phyloP scores from a whole-genome alignment of 2,797 vertebrate species.

The Artibeus jamaicensis region DNA sequence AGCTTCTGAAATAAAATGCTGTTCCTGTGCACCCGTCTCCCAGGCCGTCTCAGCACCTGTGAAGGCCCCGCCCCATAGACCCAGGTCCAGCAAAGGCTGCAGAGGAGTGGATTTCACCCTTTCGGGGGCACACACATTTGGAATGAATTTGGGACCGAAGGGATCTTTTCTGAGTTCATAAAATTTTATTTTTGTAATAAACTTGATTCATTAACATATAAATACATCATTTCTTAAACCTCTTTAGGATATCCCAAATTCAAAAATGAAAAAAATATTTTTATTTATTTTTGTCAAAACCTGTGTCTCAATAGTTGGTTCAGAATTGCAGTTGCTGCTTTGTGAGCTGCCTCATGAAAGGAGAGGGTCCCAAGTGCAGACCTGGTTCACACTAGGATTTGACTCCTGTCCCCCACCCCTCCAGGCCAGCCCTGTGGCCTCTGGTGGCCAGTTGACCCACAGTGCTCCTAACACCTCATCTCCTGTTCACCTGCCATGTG shows the following conservation, averaged over 20 bases:
- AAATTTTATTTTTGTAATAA: not conserved
- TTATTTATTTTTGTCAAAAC: not conserved
- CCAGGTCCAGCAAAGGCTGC: not conserved
- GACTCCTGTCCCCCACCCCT: too few relatives aligned
- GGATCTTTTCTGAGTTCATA: not conserved
- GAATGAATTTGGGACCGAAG: not conserved
- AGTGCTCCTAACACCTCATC: rapidly evolving
- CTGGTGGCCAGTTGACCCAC: not conserved
- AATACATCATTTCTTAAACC: not conserved
- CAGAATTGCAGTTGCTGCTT: not conserved
- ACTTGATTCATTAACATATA: not conserved
- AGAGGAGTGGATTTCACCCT: not conserved
- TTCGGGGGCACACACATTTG: not conserved
- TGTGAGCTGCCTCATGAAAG: not conserved
- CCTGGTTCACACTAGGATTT: not conserved
- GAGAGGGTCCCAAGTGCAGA: too few relatives aligned
- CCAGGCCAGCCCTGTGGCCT: too few relatives aligned
- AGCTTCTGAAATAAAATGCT: not conserved
- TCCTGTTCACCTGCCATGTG: rapidly evolving
- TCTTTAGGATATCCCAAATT: not conserved
- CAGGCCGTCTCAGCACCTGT: not conserved
- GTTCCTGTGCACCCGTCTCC: not conserved
- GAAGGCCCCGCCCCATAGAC: not conserved
- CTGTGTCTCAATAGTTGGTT: not conserved
- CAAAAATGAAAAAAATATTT: not conserved